Evolutionary conservation across 1,140 invertebrate species (phyloP).

Genomic region (Procambarus virginalis): DNA sequence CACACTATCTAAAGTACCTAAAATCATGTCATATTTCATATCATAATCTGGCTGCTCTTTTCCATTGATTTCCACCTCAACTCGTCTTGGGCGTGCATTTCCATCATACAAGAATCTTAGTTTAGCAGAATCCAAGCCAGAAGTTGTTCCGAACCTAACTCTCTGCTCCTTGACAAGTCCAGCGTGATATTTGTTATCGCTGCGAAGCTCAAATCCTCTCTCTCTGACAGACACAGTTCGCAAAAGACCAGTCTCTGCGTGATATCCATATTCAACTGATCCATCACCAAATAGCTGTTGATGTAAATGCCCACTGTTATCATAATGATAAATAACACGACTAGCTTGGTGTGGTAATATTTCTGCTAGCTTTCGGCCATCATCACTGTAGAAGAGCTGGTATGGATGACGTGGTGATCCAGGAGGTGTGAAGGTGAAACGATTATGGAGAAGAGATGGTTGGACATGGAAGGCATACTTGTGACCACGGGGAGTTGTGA

Average conservation of each 20-base stretch:
- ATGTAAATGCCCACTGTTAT: slow-evolving; percentile 86
- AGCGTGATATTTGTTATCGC: slow-evolving; percentile 92
- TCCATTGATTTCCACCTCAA: slow-evolving; percentile 90
- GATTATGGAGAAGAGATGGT: slow-evolving; percentile 93
- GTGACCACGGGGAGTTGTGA: slow-evolving; percentile 93
- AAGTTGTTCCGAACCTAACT: slow-evolving; percentile 88
- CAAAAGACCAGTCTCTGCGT: slow-evolving; percentile 87
- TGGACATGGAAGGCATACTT: slow-evolving; percentile 94
- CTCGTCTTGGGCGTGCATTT: slow-evolving; percentile 87
- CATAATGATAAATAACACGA: slow-evolving; percentile 91
- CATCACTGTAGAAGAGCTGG: slow-evolving; percentile 92
- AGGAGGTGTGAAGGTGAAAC: slow-evolving; percentile 92
- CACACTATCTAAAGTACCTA: slow-evolving; percentile 88
- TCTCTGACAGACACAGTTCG: slow-evolving; percentile 89
- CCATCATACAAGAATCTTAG: slow-evolving; percentile 94
- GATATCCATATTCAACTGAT: slow-evolving; percentile 90
- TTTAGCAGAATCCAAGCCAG: slow-evolving; percentile 88
- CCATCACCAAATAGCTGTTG: slow-evolving; percentile 90
- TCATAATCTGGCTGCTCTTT: slow-evolving; percentile 83
- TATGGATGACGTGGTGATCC: slow-evolving; percentile 88
- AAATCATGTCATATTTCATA: slow-evolving; percentile 89
- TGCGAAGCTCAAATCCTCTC: slow-evolving; percentile 83
- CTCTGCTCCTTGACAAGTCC: slow-evolving; percentile 91
- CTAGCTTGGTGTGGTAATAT: slow-evolving; percentile 92
- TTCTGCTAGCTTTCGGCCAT: slow-evolving; percentile 90